phyloP scores from a whole-genome alignment of 2,797 vertebrate species.

The Myotis vivesi region DNA sequence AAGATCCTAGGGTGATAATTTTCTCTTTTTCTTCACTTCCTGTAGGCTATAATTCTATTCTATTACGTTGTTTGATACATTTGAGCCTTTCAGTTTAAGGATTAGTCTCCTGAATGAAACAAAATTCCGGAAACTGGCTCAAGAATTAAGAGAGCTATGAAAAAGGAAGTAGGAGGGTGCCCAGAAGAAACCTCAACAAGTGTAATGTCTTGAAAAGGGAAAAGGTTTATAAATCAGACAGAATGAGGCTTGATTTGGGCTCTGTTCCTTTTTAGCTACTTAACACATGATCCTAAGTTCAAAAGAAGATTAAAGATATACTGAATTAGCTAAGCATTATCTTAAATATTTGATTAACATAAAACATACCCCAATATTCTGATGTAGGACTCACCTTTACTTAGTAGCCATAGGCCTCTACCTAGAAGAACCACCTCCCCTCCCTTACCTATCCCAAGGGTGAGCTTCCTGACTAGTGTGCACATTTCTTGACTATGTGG shows the following conservation, averaged over 20 bases:
- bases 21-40: slow-evolving; percentile 29
- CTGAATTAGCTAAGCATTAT: neutral
- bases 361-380: neutral
- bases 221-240: neutral
- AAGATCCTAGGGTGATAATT: neutral
- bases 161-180: neutral
- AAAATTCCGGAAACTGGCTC: neutral
- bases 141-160: neutral
- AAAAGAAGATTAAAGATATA: slow-evolving; percentile 28
- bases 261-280: neutral
- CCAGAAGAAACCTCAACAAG: slow-evolving; percentile 37
- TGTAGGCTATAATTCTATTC: slow-evolving; percentile 17
- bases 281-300: neutral
- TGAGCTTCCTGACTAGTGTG: neutral
- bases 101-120: slow-evolving; percentile 52
- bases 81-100: neutral
- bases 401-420: neutral
- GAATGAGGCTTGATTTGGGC: neutral
- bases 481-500: neutral
- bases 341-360: slow-evolving; percentile 10
- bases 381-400: neutral
- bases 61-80: slow-evolving; percentile 2
- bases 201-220: neutral
- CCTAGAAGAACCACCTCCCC: neutral
- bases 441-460: neutral